These are phyloP conservation scores for Zaprionus africanus DNA, from an alignment of 1,140 invertebrate genomes.

Conservation along the genomic window DNA sequence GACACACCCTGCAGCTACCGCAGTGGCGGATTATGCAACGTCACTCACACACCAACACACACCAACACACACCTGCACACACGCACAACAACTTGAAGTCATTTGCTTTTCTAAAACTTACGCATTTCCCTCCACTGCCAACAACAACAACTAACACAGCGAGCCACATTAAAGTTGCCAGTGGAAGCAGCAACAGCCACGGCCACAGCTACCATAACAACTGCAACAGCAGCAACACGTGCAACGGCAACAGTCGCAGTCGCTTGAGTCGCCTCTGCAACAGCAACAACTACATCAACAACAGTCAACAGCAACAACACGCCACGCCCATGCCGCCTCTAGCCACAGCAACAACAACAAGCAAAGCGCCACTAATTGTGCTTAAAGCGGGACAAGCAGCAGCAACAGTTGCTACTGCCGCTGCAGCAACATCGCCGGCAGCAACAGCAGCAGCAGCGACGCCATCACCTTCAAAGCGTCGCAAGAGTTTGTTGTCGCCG, in stretches of 20 bases:
- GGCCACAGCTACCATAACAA: slow-evolving; percentile 35
- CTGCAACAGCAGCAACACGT: slow-evolving; percentile 38
- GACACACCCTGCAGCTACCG: slow-evolving; percentile 15
- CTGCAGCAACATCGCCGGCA: slow-evolving; percentile 27
- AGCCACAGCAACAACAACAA: slow-evolving; percentile 49
- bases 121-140: slow-evolving; percentile 42
- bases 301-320: slow-evolving; percentile 25
- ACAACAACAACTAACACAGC: slow-evolving; percentile 30
- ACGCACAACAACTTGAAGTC: slow-evolving; percentile 42
- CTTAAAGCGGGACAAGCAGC: slow-evolving; percentile 50
- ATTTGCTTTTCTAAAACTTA: slow-evolving; percentile 64
- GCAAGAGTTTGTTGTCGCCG: slow-evolving; percentile 73
- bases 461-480: slow-evolving; percentile 60
- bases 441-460: slow-evolving; percentile 27
- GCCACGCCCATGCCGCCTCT: slow-evolving; percentile 72
- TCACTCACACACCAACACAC: slow-evolving; percentile 29
- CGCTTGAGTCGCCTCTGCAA: slow-evolving; percentile 43
- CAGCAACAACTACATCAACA: slow-evolving; percentile 26
- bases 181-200: slow-evolving; percentile 32
- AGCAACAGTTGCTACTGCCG: slow-evolving; percentile 33
- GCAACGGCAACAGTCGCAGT: slow-evolving; percentile 34
- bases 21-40: slow-evolving; percentile 61
- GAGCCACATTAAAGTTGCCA: slow-evolving; percentile 52
- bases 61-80: background rate
- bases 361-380: slow-evolving; percentile 66